Conservation (phyloP, 1,140 invertebrate species). For the Penaeus japonicus region DNA sequence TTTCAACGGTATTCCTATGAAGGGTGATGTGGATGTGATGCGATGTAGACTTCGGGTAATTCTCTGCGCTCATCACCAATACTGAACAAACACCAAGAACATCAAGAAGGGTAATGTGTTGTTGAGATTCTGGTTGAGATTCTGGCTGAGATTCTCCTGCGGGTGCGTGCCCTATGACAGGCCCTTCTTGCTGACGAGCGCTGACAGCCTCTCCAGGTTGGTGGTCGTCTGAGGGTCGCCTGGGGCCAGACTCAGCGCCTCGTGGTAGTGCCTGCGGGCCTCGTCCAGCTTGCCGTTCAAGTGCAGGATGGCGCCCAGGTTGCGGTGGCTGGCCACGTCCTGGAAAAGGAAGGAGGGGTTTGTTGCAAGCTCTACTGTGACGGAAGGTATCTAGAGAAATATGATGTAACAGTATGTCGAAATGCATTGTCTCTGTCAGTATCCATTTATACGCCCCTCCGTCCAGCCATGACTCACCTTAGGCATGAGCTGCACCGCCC, state of each 20-base stretch:
- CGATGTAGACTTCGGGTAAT: too few relatives aligned
- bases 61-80: too few relatives aligned
- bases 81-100: too few relatives aligned
- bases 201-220: conserved; percentile 82
- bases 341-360: conserved; percentile 61
- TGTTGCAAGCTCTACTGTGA: too few relatives aligned
- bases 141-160: not conserved
- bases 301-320: conserved; percentile 91
- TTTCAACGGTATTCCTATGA: too few relatives aligned
- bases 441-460: conserved; percentile 41
- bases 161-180: not conserved
- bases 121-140: not conserved
- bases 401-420: too few relatives aligned
- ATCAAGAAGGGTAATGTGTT: too few relatives aligned
- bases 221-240: conserved; percentile 85
- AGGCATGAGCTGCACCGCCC: conserved; percentile 74
- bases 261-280: conserved; percentile 82
- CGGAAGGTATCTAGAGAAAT: too few relatives aligned
- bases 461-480: conserved; percentile 66
- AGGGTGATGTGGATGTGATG: too few relatives aligned
- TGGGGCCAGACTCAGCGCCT: conserved; percentile 82
- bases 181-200: conserved; percentile 46
- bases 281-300: conserved; percentile 87
- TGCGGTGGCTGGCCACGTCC: conserved; percentile 89
- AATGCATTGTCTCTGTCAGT: not conserved